Conservation (phyloP, 1,140 invertebrate species). For the Drepana arcuata region DNA sequence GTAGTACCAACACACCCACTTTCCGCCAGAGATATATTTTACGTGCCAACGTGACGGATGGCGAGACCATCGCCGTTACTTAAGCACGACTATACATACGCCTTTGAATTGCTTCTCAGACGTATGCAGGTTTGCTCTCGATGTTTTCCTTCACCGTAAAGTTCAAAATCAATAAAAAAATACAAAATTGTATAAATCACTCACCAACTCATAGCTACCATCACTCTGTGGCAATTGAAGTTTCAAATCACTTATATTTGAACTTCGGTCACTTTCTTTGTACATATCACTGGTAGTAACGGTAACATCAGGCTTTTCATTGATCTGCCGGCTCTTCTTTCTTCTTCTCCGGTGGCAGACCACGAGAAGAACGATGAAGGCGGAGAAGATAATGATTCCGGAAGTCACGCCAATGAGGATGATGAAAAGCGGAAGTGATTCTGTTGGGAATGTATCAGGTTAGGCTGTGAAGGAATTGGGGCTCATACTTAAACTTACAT, state of each 20-base stretch:
- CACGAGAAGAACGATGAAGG: slow-evolving; percentile 76
- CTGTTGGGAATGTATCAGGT: slow-evolving; percentile 46
- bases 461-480: too few species aligned
- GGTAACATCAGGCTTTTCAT: slow-evolving; percentile 58
- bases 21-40: too few species aligned
- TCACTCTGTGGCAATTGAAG: slow-evolving; percentile 82
- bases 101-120: too few species aligned
- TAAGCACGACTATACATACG: too few species aligned
- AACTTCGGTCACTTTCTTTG: slow-evolving; percentile 89
- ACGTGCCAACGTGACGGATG: too few species aligned
- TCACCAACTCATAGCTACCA: slow-evolving; percentile 80
- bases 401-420: slow-evolving; percentile 77
- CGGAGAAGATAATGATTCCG: slow-evolving; percentile 76
- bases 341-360: slow-evolving; percentile 74
- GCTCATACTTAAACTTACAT: too few species aligned
- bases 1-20: too few species aligned
- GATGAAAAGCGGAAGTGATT: slow-evolving; percentile 76
- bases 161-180: too few species aligned
- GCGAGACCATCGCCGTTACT: too few species aligned
- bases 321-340: slow-evolving; percentile 39
- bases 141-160: too few species aligned
- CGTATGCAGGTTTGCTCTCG: too few species aligned
- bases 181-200: slow-evolving; percentile 10
- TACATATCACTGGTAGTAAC: slow-evolving; percentile 68
- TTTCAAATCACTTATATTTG: slow-evolving; percentile 92